Evolutionary conservation across 2,888 invertebrate genomes (phyloP), one percentile per base, ranked within the genome.

Genomic region (Hirtodrosophila confusa): DNA sequence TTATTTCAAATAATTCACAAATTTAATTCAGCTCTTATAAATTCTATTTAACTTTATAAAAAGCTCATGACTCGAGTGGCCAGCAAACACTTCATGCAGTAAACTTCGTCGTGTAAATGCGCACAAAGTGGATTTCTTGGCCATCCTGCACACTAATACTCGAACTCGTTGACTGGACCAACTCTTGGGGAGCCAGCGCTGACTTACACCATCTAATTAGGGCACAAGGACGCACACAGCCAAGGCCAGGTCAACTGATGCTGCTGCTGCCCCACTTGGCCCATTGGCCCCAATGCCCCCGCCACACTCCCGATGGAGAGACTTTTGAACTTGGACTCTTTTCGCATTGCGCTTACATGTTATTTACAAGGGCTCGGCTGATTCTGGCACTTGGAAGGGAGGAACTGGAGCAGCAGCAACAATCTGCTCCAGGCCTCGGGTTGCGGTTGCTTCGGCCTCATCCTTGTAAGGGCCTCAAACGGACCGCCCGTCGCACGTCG

Each of bases 271-370:
- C 36, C 24, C 23, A 8, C 12, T 36, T 10, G 17, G 10, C 51
- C 23, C 11, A n/a, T 27, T n/a, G 8, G 8, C 27, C 40, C n/a
- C 7, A 10, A 5, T 31, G 11, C 4, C 8, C 8, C 24, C n/a
- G 11, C 39, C 51, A 31, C 33, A 35, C 45, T 40, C 61, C 48
- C 45, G 54, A 31, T 31, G 0, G 31, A 31, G 9, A 31, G 54
- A 57, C 61, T 70, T 76, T 70, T 76, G 74, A 79, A 74, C 77
- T 78, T 78, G 77, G 61, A 47, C 70, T 45, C 44, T 68, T 58
- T 50, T 33, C 45, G 45, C 63, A 43, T 45, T 53, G 39, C 44
- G 40, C 24, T 35, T 23, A 27, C 29, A 40, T 65, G 43, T 40
- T 74, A 40, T 55, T 55, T 47, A 35, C 64, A 58, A 47, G 11